phyloP scores from a whole-genome alignment of 2,888 invertebrate species.

The Galerucella pusilla region DNA sequence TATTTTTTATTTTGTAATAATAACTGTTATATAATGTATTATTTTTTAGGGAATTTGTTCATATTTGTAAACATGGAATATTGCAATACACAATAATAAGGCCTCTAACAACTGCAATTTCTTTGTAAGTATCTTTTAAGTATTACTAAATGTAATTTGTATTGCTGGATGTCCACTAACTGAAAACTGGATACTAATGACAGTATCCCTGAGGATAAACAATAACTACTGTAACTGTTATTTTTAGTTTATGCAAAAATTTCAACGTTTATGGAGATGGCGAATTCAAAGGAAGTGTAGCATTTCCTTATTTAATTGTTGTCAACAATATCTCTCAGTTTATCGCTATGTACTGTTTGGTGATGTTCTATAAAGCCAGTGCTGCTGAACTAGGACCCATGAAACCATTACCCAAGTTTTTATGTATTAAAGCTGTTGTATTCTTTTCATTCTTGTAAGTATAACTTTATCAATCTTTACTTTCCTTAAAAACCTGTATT shows the following conservation, averaged over 20 bases:
- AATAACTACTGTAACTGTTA: neutral
- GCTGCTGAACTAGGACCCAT: constrained; percentile 88
- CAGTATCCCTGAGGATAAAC: too few species aligned
- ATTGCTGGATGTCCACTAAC: too few species aligned
- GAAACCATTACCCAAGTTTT: constrained; percentile 94
- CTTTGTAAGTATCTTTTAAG: constrained; percentile 75
- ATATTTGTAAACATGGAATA: constrained; percentile 96
- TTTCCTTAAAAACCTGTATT: neutral
- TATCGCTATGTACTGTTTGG: constrained; percentile 95
- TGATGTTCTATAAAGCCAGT: constrained; percentile 93
- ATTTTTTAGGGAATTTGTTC: constrained; percentile 83
- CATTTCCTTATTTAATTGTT: constrained; percentile 89
- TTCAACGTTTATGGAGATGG: constrained; percentile 91
- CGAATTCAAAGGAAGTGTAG: constrained; percentile 84
- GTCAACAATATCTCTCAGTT: constrained; percentile 94
- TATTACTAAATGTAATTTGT: too few species aligned
- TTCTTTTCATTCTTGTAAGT: constrained; percentile 99
- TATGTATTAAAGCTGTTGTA: constrained; percentile 97
- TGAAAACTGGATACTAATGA: too few species aligned
- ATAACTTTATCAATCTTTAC: constrained; percentile 7
- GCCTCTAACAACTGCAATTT: constrained; percentile 89
- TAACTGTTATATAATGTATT: neutral
- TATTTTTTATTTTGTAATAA: neutral
- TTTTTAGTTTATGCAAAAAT: constrained; percentile 83
- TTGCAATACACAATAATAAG: constrained; percentile 94